phyloP scores from a whole-genome alignment of 2,888 invertebrate genomes.

The Caenorhabditis panamensis region DNA sequence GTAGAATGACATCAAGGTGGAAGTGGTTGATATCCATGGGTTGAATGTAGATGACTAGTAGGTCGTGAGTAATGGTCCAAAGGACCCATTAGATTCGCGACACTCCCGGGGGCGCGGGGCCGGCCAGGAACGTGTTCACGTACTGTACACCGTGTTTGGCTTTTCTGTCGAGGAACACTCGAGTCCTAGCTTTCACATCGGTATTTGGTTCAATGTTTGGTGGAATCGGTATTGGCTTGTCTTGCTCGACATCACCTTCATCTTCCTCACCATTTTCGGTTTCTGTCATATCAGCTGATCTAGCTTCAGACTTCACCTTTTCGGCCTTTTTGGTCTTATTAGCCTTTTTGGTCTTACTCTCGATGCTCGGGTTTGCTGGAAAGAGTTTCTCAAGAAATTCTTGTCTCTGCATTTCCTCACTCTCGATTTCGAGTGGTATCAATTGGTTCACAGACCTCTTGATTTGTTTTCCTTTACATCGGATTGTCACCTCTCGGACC shows the following conservation, averaged over 20 bases:
- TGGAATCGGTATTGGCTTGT: no score
- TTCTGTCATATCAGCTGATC: no score
- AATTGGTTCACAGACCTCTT: neutral
- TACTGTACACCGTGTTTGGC: neutral
- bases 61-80: neutral
- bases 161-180: neutral
- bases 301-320: no score
- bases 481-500: neutral
- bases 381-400: neutral
- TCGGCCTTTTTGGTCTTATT: neutral
- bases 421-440: constrained; percentile 5
- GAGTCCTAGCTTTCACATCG: no score
- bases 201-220: no score
- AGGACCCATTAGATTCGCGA: neutral
- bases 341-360: constrained; percentile 11
- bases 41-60: neutral
- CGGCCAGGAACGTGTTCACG: neutral
- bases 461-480: neutral
- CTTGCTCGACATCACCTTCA: no score
- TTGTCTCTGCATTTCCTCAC: neutral
- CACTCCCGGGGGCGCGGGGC: neutral
- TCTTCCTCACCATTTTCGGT: neutral
- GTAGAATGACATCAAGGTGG: neutral
- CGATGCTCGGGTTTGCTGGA: no score
- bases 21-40: neutral